These are phyloP conservation scores for Prorops nasuta DNA, from an alignment of 1,140 invertebrate species.

Conservation along the genomic window DNA sequence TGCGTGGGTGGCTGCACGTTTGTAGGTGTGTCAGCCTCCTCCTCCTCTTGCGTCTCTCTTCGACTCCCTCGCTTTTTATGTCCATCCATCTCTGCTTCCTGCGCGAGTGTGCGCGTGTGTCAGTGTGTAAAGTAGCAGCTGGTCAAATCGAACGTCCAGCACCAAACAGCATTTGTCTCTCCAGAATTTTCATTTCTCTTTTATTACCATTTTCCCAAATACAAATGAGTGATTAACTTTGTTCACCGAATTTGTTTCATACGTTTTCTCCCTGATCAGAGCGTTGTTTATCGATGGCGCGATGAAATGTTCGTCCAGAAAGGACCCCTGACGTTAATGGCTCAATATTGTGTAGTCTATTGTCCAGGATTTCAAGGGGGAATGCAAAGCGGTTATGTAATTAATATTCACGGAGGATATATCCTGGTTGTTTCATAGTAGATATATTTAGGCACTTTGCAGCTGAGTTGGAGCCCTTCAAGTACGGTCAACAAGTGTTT, in stretches of 20 bases:
- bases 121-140: background rate
- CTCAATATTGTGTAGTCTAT: background rate
- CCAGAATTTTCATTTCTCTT: too few species aligned
- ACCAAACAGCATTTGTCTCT: too few species aligned
- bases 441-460: background rate
- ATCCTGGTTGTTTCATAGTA: background rate
- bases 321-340: too few species aligned
- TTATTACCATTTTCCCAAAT: too few species aligned
- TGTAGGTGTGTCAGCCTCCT: too few species aligned
- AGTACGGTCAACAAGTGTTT: constrained; percentile 16
- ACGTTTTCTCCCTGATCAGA: too few species aligned
- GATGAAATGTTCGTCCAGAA: background rate
- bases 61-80: background rate
- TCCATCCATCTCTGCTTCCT: background rate
- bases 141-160: background rate
- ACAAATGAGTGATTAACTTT: too few species aligned
- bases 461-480: background rate
- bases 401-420: too few species aligned
- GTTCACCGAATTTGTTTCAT: too few species aligned
- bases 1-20: too few species aligned
- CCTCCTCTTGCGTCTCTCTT: background rate
- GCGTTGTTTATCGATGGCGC: too few species aligned
- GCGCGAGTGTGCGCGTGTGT: background rate
- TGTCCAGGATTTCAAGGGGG: background rate
- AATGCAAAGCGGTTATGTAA: too few species aligned